phyloP scores from a whole-genome alignment of 2,113 vertebrate genomes.

The Lophochroa leadbeateri region DNA sequence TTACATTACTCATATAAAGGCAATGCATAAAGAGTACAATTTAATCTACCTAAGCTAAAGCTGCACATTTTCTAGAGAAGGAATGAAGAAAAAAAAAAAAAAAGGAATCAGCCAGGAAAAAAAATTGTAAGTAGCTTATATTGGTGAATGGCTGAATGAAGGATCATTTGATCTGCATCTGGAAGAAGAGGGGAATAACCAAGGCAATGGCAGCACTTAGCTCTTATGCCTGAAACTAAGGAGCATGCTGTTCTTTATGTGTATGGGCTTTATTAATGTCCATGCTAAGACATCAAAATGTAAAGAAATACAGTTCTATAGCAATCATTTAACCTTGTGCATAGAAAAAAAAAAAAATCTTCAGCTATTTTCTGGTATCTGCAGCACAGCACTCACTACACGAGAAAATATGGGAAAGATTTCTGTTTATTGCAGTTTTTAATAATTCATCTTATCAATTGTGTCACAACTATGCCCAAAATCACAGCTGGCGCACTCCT shows the following conservation, averaged over 20 bases:
- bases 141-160: neutral
- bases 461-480: neutral
- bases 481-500: fast-evolving
- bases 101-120: neutral
- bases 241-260: no score
- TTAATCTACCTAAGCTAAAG: neutral
- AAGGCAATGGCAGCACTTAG: neutral
- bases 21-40: neutral
- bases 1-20: neutral
- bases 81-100: neutral
- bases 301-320: neutral
- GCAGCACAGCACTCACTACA: neutral
- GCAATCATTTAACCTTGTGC: neutral
- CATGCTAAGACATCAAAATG: neutral
- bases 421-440: neutral
- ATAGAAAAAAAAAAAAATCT: neutral
- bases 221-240: neutral
- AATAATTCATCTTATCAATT: neutral
- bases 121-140: neutral
- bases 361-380: neutral
- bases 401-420: neutral
- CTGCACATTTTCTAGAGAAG: neutral
- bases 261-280: neutral
- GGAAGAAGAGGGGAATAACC: neutral
- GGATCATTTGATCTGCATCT: neutral